Evolutionary conservation across 2,797 vertebrate genomes (phyloP).

Genomic region (Graptemys geographica): DNA sequence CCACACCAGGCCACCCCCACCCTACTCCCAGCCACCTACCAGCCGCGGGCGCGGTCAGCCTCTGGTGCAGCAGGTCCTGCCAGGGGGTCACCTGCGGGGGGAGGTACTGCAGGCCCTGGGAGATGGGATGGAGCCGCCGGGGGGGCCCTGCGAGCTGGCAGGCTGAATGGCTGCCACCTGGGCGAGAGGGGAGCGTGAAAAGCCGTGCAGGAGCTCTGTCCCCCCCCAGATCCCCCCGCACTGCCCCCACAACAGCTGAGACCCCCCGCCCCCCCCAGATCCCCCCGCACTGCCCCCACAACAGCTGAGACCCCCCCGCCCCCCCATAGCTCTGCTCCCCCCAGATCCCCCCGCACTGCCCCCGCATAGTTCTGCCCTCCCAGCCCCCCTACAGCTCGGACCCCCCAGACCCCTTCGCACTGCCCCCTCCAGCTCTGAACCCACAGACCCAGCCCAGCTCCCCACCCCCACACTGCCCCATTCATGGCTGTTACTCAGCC

Average conservation of each 20-base stretch:
- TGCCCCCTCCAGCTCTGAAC: not conserved
- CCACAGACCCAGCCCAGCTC: not conserved
- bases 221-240: not conserved
- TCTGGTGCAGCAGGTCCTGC: slow-evolving; percentile 69
- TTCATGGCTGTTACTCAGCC: no score
- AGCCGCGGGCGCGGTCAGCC: slow-evolving; percentile 79
- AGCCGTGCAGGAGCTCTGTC: accelerated
- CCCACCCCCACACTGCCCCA: no score
- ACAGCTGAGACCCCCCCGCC: no score
- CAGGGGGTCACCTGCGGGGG: slow-evolving; percentile 83
- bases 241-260: not conserved
- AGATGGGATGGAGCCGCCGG: slow-evolving; percentile 82
- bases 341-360: no score
- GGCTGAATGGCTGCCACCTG: slow-evolving; percentile 80
- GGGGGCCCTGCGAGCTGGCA: slow-evolving; percentile 82
- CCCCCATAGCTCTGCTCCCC: no score
- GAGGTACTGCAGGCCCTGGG: slow-evolving; percentile 80
- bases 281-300: no score
- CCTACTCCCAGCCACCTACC: slow-evolving; percentile 70
- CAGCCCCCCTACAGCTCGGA: no score
- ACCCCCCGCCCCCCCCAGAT: not conserved
- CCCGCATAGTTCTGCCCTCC: no score
- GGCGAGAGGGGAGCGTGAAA: not conserved
- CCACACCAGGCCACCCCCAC: accelerated
- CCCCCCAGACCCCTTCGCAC: no score